Conservation (phyloP, 2,888 invertebrate species). For the Chromoteleia sp. region DNA sequence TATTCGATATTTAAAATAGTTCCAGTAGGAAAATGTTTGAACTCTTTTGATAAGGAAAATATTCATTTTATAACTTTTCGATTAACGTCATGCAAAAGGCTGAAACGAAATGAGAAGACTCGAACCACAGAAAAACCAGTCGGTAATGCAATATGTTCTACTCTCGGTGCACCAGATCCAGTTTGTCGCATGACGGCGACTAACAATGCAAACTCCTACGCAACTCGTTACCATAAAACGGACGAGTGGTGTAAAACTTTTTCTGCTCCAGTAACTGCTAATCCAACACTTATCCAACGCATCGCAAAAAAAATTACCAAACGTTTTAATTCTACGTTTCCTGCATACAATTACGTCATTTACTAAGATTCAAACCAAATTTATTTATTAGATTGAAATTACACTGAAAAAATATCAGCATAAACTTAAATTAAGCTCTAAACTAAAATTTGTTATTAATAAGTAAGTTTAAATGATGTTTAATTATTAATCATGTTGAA, state of each 20-base stretch:
- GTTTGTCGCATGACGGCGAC: conserved; percentile 77
- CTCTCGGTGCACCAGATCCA: conserved; percentile 77
- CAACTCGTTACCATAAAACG: conserved; percentile 71
- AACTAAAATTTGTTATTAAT: too few species aligned
- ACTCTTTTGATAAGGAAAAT: conserved; percentile 6
- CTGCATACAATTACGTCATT: conserved; percentile 34
- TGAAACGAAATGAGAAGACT: conserved; percentile 47
- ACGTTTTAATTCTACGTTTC: conserved; percentile 59
- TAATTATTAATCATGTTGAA: too few species aligned
- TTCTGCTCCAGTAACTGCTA: conserved; percentile 74
- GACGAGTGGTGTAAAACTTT: conserved; percentile 70
- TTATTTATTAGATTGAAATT: too few species aligned
- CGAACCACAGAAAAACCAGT: conserved; percentile 70
- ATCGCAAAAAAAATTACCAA: conserved; percentile 51
- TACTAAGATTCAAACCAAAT: background rate
- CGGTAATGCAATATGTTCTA: conserved; percentile 78
- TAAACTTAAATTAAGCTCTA: too few species aligned
- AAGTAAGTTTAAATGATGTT: too few species aligned
- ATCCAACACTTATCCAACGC: conserved; percentile 53
- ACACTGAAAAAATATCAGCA: too few species aligned
- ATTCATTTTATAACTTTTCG: conserved; percentile 43
- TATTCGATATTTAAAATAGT: too few species aligned
- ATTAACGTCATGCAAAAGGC: conserved; percentile 21
- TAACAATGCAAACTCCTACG: conserved; percentile 77
- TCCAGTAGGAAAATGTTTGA: too few species aligned